Evolutionary conservation across 2,797 vertebrate species (phyloP).

Genomic region (Sciurus carolinensis): DNA sequence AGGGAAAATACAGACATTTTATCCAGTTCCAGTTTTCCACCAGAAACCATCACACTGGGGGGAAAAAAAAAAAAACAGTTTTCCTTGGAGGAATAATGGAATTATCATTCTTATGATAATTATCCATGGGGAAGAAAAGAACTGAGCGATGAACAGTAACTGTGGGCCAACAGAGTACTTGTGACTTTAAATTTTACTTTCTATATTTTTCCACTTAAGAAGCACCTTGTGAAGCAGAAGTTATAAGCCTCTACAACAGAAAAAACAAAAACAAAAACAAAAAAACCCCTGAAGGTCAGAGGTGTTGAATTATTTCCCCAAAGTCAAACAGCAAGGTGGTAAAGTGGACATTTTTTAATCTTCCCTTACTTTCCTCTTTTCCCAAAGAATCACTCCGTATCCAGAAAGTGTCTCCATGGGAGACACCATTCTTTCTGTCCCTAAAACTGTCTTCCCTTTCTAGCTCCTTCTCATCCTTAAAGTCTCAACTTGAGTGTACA

Average conservation of each 20-base stretch:
- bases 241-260: background rate
- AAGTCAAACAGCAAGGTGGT: background rate
- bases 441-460: background rate
- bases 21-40: background rate
- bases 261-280: no score
- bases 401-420: background rate
- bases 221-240: background rate
- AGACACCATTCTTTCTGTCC: background rate
- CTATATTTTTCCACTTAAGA: background rate
- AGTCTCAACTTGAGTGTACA: background rate
- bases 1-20: background rate
- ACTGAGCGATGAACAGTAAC: background rate
- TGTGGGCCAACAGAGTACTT: background rate
- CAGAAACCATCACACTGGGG: background rate
- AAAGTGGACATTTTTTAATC: background rate
- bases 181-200: background rate
- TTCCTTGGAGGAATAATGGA: background rate
- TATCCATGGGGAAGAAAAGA: background rate
- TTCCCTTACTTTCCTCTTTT: background rate
- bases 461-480: background rate
- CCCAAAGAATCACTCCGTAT: conserved; percentile 11
- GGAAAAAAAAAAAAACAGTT: background rate
- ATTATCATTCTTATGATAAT: background rate
- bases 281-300: background rate
- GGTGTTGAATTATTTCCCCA: background rate